These are phyloP conservation scores for Syngnathoides biaculeatus DNA, from an alignment of 2,113 vertebrate species.

Conservation along the genomic window DNA sequence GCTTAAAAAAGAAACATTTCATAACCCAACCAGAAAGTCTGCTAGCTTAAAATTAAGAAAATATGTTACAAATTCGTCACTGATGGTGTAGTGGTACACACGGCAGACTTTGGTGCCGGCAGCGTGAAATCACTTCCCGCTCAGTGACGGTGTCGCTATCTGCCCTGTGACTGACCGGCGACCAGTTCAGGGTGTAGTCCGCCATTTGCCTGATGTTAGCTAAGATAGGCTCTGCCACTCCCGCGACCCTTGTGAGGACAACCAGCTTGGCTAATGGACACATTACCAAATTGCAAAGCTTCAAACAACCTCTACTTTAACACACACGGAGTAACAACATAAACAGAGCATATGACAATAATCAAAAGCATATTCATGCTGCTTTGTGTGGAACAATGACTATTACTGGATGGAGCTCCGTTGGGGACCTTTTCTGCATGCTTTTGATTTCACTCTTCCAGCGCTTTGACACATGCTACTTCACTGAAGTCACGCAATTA, in stretches of 20 bases:
- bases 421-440: not conserved
- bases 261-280: too few species aligned
- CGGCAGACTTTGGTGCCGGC: too few species aligned
- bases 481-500: not conserved
- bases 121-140: too few species aligned
- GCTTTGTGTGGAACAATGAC: not conserved
- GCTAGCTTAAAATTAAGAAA: not conserved
- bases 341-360: not conserved
- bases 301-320: not conserved
- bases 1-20: not conserved
- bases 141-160: too few species aligned
- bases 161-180: too few species aligned
- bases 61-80: too few species aligned
- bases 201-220: too few species aligned
- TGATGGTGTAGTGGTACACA: too few species aligned
- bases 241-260: too few species aligned
- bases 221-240: too few species aligned
- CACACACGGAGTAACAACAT: not conserved
- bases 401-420: not conserved
- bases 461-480: not conserved
- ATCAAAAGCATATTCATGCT: not conserved
- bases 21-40: not conserved
- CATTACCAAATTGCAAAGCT: not conserved
- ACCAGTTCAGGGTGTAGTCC: too few species aligned
- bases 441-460: not conserved